These are phyloP conservation scores for Drosophila parabipectinata DNA, from an alignment of 1,140 invertebrate species.

Conservation along the genomic window DNA sequence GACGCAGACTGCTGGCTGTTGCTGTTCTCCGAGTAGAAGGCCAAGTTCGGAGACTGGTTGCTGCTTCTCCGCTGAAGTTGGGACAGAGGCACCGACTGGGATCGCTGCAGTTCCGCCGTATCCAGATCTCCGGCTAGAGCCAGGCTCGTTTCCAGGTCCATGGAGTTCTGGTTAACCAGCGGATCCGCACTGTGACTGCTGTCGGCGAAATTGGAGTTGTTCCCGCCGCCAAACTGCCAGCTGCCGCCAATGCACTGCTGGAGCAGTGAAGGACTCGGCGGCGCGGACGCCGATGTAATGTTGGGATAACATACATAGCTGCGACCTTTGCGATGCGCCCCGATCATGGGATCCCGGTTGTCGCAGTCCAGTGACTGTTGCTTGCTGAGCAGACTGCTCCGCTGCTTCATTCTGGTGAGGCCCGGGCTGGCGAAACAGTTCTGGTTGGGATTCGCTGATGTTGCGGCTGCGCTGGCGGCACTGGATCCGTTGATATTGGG, in stretches of 20 bases:
- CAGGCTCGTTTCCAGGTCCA: constrained; percentile 75
- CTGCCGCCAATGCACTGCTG: constrained; percentile 63
- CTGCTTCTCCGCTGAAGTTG: constrained; percentile 68
- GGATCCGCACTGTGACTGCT: constrained; percentile 54
- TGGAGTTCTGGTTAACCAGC: constrained; percentile 70
- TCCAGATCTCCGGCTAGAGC: constrained; percentile 60
- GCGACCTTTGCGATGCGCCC: constrained; percentile 63
- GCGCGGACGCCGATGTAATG: constrained; percentile 77
- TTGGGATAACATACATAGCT: constrained; percentile 67
- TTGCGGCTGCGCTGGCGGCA: constrained; percentile 84
- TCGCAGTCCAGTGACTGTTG: constrained; percentile 77
- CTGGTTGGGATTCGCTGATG: constrained; percentile 42
- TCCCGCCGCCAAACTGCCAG: constrained; percentile 57
- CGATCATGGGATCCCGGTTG: constrained; percentile 76
- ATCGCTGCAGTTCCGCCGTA: constrained; percentile 74
- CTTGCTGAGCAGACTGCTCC: constrained; percentile 61
- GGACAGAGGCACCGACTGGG: constrained; percentile 79
- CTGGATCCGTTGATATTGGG: constrained; percentile 83
- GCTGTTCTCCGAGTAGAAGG: constrained; percentile 77
- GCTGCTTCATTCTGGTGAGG: constrained; percentile 87
- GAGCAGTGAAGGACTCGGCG: constrained; percentile 76
- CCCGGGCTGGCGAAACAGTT: constrained; percentile 94
- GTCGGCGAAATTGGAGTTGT: constrained; percentile 34
- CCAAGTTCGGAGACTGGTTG: constrained; percentile 63
- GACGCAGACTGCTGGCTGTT: constrained; percentile 69